Percentiles rank a stretch among this genome's conserved stretches.
Evolutionary conservation across 2,113 vertebrate species (phyloP).

Genomic region (Picathartes gymnocephalus): DNA sequence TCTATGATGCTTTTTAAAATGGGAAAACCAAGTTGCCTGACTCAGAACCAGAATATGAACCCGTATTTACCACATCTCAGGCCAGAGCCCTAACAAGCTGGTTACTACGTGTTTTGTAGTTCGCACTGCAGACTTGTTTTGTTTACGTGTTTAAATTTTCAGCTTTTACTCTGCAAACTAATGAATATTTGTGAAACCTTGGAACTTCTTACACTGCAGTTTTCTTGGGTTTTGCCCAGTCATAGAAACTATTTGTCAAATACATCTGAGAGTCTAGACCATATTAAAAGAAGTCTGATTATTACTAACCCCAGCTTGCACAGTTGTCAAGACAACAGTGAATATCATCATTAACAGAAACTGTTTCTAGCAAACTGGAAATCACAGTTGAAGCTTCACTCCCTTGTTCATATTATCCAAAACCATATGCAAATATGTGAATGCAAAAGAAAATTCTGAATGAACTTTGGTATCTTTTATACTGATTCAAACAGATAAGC

Average conservation of each 20-base stretch:
- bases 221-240: not conserved
- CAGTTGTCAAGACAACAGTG: slow-evolving; percentile 52
- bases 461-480: not conserved
- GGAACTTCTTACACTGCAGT: not conserved
- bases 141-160: not conserved
- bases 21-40: not conserved
- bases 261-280: slow-evolving; percentile 31
- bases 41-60: not conserved
- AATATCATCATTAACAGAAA: slow-evolving; percentile 32
- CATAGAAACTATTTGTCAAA: slow-evolving; percentile 4
- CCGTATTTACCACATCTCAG: not conserved
- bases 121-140: not conserved
- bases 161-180: not conserved
- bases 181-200: not conserved
- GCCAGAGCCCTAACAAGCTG: not conserved
- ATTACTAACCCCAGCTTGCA: slow-evolving; percentile 29
- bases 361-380: slow-evolving; percentile 1
- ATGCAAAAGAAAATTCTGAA: not conserved
- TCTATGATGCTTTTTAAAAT: not conserved
- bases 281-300: slow-evolving; percentile 36
- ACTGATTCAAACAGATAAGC: not conserved
- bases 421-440: not conserved
- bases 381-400: not conserved
- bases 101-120: not conserved
- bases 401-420: not conserved